Evolutionary conservation across 2,888 invertebrate genomes (phyloP).

Genomic region (Calameuta filiformis): DNA sequence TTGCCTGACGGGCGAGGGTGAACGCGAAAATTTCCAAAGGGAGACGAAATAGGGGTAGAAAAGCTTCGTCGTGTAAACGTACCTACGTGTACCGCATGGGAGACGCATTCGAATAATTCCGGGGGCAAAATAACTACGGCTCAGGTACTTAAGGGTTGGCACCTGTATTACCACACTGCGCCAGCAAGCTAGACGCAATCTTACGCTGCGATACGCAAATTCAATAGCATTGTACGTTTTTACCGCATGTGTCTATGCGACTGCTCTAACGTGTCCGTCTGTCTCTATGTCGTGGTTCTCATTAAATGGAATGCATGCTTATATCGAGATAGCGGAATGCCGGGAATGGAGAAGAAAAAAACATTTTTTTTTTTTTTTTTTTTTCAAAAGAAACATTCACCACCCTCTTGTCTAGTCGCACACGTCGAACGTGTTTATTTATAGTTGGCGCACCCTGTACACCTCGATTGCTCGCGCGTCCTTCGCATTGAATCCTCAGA

Average conservation of each 20-base stretch:
- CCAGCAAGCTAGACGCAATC: not conserved
- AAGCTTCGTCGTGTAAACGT: too few relatives aligned
- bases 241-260: too few relatives aligned
- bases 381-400: not conserved
- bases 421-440: not conserved
- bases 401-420: not conserved
- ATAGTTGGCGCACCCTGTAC: not conserved
- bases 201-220: not conserved
- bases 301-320: not conserved
- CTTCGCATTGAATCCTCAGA: not conserved
- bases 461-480: not conserved
- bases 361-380: too few relatives aligned
- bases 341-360: not conserved
- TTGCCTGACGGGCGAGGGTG: too few relatives aligned
- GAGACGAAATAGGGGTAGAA: too few relatives aligned
- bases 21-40: too few relatives aligned
- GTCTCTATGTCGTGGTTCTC: not conserved
- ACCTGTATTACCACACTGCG: not conserved
- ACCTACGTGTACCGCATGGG: not conserved
- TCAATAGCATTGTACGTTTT: not conserved
- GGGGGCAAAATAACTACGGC: not conserved
- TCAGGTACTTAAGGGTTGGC: not conserved
- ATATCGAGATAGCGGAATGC: not conserved
- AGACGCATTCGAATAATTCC: not conserved
- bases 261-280: not conserved